phyloP scores from a whole-genome alignment of 1,140 invertebrate species.

The Zeugodacus cucurbitae region DNA sequence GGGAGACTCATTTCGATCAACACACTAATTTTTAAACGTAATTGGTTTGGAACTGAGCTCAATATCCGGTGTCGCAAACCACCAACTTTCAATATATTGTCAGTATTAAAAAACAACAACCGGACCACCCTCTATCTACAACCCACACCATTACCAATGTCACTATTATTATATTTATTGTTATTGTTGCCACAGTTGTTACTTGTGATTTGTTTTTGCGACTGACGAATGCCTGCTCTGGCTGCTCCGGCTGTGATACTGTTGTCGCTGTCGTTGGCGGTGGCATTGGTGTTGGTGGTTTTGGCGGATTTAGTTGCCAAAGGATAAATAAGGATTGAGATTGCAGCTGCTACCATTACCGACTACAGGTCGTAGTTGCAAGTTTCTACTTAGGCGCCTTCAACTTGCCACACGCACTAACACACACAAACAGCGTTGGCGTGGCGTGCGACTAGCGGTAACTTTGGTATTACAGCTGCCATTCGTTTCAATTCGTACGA shows the following conservation, averaged over 20 bases:
- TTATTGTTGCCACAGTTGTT: neutral
- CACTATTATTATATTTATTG: neutral
- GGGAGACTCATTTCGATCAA: no score
- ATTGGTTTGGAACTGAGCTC: no score
- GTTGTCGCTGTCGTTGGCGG: neutral
- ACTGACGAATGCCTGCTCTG: neutral
- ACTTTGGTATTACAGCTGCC: conserved; percentile 43
- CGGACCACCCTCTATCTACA: no score
- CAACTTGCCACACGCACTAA: neutral
- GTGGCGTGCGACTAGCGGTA: neutral
- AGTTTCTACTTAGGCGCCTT: neutral
- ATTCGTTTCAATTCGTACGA: conserved; percentile 60
- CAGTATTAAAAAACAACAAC: no score
- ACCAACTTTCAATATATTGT: no score
- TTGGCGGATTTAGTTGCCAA: conserved; percentile 41
- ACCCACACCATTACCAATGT: neutral
- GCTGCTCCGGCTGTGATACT: neutral
- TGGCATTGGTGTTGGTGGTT: neutral
- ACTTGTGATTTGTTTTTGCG: neutral
- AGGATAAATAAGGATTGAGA: conserved; percentile 60
- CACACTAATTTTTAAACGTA: no score
- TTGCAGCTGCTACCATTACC: conserved; percentile 48
- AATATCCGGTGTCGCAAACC: no score
- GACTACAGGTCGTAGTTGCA: neutral
- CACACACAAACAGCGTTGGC: neutral